Conservation (phyloP, 2,888 invertebrate species). For the Lochmaea crataegi region DNA sequence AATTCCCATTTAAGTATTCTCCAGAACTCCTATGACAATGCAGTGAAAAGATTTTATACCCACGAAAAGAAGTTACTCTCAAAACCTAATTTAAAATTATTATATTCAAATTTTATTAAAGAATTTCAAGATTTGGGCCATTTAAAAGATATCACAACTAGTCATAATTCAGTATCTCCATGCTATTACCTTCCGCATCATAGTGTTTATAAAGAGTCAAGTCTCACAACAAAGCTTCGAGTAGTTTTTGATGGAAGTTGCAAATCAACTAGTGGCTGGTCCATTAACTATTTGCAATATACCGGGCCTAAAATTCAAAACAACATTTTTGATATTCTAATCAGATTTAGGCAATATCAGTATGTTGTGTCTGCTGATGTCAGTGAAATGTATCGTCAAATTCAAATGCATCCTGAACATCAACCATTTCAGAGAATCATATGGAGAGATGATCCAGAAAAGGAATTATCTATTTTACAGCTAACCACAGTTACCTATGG, state of each 20-base stretch:
- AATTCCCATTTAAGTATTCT: slow-evolving; percentile 14
- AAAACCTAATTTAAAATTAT: too few species aligned
- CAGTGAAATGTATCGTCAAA: not conserved
- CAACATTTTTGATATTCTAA: slow-evolving; percentile 16
- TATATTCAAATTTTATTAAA: too few species aligned
- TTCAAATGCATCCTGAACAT: not conserved
- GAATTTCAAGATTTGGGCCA: too few species aligned
- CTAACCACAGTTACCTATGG: slow-evolving; percentile 17
- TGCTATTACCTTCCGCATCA: too few species aligned
- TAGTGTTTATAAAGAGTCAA: too few species aligned
- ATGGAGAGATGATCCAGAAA: slow-evolving; percentile 5
- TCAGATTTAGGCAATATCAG: slow-evolving; percentile 5
- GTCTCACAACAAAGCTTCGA: too few species aligned
- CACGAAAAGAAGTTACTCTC: too few species aligned
- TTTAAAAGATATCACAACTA: too few species aligned
- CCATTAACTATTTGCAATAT: too few species aligned
- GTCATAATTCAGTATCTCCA: too few species aligned
- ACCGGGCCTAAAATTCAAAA: not conserved
- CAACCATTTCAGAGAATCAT: slow-evolving; percentile 13
- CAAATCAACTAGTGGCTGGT: too few species aligned
- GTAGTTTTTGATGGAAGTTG: too few species aligned
- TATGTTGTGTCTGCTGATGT: not conserved
- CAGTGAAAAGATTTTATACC: not conserved
- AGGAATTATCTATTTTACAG: not conserved
- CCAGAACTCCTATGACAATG: slow-evolving; percentile 6